Base-by-base conservation (phyloP, 2,113 vertebrate species). In the Chelonoidis abingdonii region DNA sequence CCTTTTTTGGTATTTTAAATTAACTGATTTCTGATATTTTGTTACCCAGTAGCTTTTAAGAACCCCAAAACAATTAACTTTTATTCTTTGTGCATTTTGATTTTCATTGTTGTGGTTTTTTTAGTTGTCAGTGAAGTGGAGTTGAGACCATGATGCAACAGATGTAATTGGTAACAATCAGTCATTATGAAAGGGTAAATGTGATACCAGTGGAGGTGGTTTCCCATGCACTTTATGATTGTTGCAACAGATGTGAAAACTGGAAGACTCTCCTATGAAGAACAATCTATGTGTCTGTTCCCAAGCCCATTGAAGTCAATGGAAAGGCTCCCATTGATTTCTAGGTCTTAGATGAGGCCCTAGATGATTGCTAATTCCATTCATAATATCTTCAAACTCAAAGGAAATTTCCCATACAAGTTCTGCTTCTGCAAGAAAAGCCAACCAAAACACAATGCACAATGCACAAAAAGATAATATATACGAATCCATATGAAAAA, bases 271-370 rank as follows among this genome's bases (percentile, higher is more conserved):
- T 94, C 94, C 94, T 94, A 94, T 93, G 76, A 52, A 94, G 95
- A 90, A 90, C 94, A 94, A 96, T 80, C 93, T 1, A 0, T 54
- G 86, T 90, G 31, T 59, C 1, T 1, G 17, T 89, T 95, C 89
- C 85, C 10, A 87, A 84, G 87, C 87, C 56, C 80, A 2, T 41
- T 25, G 82, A 92, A 89, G 89, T 41, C 94, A 93, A 49, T 80
- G 92, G 90, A 96, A 97, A 97, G 90, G 87, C 89, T 93, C 24
- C 80, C 27, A 80, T 62, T 95, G 69, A 0, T 90, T 96, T 94
- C 80, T 82, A 94, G 91, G 90, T 88, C 96, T 93, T 29, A 80
- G 92, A 31, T 94, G 86, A 96, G 92, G 94, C 47, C 95, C 0
- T 0, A 92, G 88, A 57, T 94, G 89, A 94, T 90, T 96, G 94